These are phyloP conservation scores for Halocynthia roretzi DNA, from an alignment of 23 tunicate genomes.

Conservation along the genomic window DNA sequence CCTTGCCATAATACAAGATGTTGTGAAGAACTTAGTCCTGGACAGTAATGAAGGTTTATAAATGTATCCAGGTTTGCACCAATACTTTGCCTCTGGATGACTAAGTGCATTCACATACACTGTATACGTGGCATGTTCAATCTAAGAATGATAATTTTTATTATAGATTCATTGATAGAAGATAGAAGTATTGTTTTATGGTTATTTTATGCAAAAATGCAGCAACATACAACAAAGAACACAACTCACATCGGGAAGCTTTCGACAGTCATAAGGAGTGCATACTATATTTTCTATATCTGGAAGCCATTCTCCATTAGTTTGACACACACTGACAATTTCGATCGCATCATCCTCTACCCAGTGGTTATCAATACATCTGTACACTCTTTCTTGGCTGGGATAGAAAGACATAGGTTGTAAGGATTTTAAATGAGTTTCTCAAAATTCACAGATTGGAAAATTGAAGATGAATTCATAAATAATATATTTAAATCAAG, in stretches of 20 bases:
- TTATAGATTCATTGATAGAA: background rate
- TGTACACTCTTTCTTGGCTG: slow-evolving; percentile 17
- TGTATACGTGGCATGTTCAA: slow-evolving; percentile 14
- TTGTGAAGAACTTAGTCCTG: slow-evolving; percentile 36
- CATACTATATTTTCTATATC: slow-evolving; percentile 14
- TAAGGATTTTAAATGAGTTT: background rate
- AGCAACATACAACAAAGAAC: background rate
- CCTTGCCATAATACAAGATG: slow-evolving; percentile 24
- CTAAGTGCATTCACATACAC: slow-evolving; percentile 11
- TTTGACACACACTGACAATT: slow-evolving; percentile 15
- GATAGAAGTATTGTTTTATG: background rate
- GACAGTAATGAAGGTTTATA: slow-evolving; percentile 24
- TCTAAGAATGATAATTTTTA: slow-evolving; percentile 5
- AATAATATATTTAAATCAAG: background rate
- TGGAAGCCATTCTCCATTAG: slow-evolving; percentile 28
- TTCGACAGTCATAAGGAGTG: slow-evolving; percentile 4
- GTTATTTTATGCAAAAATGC: background rate
- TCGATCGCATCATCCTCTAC: background rate
- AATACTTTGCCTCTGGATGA: slow-evolving; percentile 32
- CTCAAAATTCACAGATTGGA: too few species aligned
- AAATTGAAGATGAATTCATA: too few species aligned
- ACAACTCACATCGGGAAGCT: slow-evolving; percentile 34
- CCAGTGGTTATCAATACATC: slow-evolving; percentile 36
- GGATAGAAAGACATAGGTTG: background rate
- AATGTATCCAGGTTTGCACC: slow-evolving; percentile 22